Conservation (phyloP, 2,797 vertebrate genomes). For the Acanthis flammea region DNA sequence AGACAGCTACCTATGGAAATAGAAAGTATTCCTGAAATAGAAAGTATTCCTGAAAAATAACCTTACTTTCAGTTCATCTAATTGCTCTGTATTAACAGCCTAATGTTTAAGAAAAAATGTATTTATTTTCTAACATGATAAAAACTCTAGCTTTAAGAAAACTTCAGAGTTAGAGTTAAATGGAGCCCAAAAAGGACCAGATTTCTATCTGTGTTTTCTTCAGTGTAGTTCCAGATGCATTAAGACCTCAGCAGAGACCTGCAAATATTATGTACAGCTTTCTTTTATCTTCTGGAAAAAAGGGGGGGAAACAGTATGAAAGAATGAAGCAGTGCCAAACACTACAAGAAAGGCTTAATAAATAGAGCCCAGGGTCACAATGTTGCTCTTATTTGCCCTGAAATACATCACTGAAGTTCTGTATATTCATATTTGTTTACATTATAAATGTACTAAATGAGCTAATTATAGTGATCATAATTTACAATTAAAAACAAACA, state of each 20-base stretch:
- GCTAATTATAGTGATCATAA: constrained; percentile 83
- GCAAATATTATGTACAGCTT: not conserved
- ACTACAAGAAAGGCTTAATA: constrained; percentile 57
- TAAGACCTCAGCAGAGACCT: constrained; percentile 26
- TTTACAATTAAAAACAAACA: constrained; percentile 84
- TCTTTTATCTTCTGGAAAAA: constrained; percentile 13
- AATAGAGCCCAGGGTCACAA: constrained; percentile 60
- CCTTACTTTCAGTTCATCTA: not conserved
- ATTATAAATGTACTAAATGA: constrained; percentile 78
- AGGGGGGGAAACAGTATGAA: not conserved
- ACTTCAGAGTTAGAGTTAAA: not conserved
- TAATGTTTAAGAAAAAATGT: not conserved
- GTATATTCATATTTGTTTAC: constrained; percentile 80
- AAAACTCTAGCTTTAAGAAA: not conserved
- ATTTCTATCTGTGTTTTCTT: not conserved
- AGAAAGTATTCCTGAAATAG: not conserved
- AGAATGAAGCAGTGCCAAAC: constrained; percentile 41
- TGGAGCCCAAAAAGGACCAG: not conserved
- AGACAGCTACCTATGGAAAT: not conserved
- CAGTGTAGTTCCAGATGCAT: constrained; percentile 8
- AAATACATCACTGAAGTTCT: constrained; percentile 71
- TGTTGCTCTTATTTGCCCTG: constrained; percentile 67
- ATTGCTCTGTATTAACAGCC: not conserved
- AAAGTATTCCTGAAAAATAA: not conserved
- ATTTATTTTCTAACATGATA: not conserved